A percentile compares a stretch with the other conserved stretches of the same genome.
phyloP scores from a whole-genome alignment of 2,113 vertebrate genomes.

The Psittacara wagleri region DNA sequence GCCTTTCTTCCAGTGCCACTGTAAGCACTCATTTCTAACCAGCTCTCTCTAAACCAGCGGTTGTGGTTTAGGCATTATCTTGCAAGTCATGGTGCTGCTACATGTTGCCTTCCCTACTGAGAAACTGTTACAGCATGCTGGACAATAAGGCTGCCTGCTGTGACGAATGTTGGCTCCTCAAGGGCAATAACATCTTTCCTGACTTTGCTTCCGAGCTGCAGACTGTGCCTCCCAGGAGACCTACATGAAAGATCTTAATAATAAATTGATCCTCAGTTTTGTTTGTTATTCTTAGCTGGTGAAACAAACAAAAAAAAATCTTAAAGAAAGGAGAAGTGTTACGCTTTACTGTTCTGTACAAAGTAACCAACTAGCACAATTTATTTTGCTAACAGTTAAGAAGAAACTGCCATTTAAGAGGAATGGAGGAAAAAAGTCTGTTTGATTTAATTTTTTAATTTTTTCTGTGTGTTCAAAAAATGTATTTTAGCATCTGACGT shows the following conservation, averaged over 20 bases:
- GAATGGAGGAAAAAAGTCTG: neutral
- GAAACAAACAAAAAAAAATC: neutral
- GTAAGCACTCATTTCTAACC: neutral
- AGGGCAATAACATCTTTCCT: constrained; percentile 22
- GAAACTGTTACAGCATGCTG: neutral
- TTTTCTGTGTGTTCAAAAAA: neutral
- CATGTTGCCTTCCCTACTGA: constrained; percentile 31
- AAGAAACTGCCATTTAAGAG: neutral
- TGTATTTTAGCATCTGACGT: neutral
- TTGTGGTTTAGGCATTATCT: constrained; percentile 29
- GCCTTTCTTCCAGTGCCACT: neutral
- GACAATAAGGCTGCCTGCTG: constrained; percentile 20
- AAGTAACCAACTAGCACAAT: neutral
- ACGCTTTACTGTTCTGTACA: neutral
- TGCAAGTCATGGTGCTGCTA: neutral
- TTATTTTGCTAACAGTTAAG: neutral
- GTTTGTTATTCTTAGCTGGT: neutral
- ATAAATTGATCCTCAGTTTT: neutral
- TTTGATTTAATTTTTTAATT: neutral
- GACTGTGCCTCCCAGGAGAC: neutral
- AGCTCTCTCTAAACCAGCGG: neutral
- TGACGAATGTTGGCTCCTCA: constrained; percentile 14
- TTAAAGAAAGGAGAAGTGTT: neutral
- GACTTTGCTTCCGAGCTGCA: neutral
- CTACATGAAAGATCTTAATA: neutral